Percentiles rank a stretch among this genome's conserved stretches.
phyloP scores from a whole-genome alignment of 2,888 invertebrate genomes.

The Cephus pygmeus region DNA sequence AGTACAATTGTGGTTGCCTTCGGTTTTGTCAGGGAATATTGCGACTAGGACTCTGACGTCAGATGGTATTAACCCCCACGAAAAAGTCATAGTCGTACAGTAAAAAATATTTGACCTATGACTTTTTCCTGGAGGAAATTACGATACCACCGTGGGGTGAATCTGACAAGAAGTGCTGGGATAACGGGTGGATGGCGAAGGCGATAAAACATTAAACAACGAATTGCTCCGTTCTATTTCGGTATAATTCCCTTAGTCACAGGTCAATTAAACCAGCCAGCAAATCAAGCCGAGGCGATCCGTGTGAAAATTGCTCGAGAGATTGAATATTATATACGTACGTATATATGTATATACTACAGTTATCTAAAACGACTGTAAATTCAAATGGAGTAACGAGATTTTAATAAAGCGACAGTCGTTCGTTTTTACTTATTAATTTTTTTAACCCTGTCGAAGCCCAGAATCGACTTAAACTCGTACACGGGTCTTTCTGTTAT shows the following conservation, averaged over 20 bases:
- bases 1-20: background rate
- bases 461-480: background rate
- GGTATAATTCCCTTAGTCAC: background rate
- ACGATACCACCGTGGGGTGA: background rate
- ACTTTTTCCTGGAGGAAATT: background rate
- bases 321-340: background rate
- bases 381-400: background rate
- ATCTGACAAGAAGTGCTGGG: background rate
- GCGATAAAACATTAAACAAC: background rate
- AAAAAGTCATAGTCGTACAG: too few relatives aligned
- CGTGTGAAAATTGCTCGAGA: background rate
- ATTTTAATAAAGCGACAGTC: background rate
- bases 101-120: too few relatives aligned
- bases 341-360: background rate
- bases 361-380: background rate
- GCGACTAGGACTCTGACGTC: background rate
- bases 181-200: background rate
- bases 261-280: slow-evolving; percentile 26
- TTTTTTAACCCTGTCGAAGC: background rate
- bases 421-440: background rate
- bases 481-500: background rate
- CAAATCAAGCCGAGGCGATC: background rate
- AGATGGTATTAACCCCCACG: background rate
- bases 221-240: background rate
- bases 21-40: background rate